Evolutionary conservation across 2,888 invertebrate species (phyloP), one percentile per base, ranked within the genome.

Genomic region (Osmoderma eremita): DNA sequence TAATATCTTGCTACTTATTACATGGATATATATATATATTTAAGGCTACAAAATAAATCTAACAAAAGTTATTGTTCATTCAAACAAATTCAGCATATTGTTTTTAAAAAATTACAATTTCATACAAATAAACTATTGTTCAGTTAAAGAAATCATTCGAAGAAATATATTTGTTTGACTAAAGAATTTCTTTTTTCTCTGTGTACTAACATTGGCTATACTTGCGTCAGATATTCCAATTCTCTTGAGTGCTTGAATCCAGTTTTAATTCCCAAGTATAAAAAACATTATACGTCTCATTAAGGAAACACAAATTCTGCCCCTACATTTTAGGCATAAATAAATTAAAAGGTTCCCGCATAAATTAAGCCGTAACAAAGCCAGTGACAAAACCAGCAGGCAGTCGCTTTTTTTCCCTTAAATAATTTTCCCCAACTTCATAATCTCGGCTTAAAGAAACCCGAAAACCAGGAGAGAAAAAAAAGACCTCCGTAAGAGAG

Each of bases 361-460:
- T 61, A 61, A 61, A 61, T 61, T 61, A 61, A 36, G 18, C 45
- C 12, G 58, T 45, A 61, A 61, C 30, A 61, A 61, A 61, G 58
- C 58, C 45, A 61, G 45, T 61, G 58, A 45, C 58, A 61, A 61
- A 61, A 61, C 45, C 58, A 42, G 48, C 58, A 61, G 36, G 38
- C 17, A 38, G 18, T 38, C 36, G 17, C 53, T 53, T 24, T 13
- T 39, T 39, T 54, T 48, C 45, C 30, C 58, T 45, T 45, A 61
- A 30, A 30, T 6, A 30, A 45, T 61, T 61, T 61, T 24, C 45
- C 58, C 45, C 58, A 45, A 61, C 45, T 61, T 61, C 45, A n/a
- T 48, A 61, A 48, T 48, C 48, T 48, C 20, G 4, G 30, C 30
- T 30, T 30, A 30, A 30, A 30, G 30, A 30, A 30, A 30, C 30